Base-by-base conservation (phyloP, 35 echinoderm and acorn worm genomes). In the Lytechinus pictus region DNA sequence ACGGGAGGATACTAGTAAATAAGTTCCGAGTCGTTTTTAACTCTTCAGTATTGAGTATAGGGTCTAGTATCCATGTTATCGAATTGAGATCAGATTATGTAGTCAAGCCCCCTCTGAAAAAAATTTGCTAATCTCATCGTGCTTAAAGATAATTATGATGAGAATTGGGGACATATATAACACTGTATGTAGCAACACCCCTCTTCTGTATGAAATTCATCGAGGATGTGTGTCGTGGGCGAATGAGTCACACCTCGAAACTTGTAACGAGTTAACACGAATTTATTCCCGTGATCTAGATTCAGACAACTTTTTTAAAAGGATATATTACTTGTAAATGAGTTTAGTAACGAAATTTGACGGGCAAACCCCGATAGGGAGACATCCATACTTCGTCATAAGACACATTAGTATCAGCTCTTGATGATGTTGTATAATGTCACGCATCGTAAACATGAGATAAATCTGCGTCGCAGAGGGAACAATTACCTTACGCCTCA, bases 251-350 rank as follows among this genome's bases (percentile, higher is more conserved):
- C 66, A n/a, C 66, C 19, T 7, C 16, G 66, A 79, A 79, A 79
- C 66, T 24, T 44, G 33, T 44, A 79, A 79, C 66, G 66, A 79
- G 19, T 79, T 79, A 79, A 79, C 66, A 4, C 19, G 66, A 16
- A 24, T n/a, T 79, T 79, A n/a, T 79, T 79, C 19, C 66, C 66
- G n/a, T 79, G 66, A 79, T 79, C 66, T 79, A 79, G 66, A 79
- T 79, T 79, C 66, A 79, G 16, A 79, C 19, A 79, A 79, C 66
- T 79, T 79, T 8, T 79, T 58, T 10, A 24, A 14, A 3, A 7
- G 66, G 66, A 19, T n/a, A 6, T 24, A 44, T 1, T 44, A 44
- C 2, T 44, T 44, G 33, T 44, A 44, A 2, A 2, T 2, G 33
- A 44, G 33, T 44, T 44, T 44, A 79, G 66, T 79, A 79, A 79